A percentile compares a stretch with the other conserved stretches of the same genome.
phyloP scores from a whole-genome alignment of 2,797 vertebrate genomes.

The Gephyroberyx darwinii region DNA sequence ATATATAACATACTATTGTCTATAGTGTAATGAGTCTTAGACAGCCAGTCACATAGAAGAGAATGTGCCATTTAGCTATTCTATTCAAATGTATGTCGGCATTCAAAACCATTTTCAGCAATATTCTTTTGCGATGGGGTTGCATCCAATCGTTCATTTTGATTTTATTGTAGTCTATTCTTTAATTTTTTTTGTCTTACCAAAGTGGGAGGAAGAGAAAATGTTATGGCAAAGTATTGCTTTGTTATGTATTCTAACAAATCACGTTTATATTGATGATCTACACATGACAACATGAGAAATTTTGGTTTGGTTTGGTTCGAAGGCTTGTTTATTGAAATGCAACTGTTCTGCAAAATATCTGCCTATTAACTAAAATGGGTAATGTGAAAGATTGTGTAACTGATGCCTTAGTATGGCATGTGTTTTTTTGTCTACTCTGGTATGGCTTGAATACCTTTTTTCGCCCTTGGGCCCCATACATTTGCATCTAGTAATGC shows the following conservation, averaged over 20 bases:
- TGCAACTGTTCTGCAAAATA: not conserved
- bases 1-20: too few species aligned
- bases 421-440: conserved; percentile 1
- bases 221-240: too few species aligned
- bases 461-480: not conserved
- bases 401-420: not conserved
- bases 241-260: not conserved
- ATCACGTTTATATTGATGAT: not conserved
- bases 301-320: not conserved
- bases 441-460: not conserved
- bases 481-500: not conserved
- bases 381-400: not conserved
- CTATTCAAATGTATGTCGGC: not conserved
- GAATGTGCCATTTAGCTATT: not conserved
- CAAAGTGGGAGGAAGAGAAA: too few species aligned
- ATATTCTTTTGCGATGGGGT: too few species aligned
- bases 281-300: not conserved
- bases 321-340: not conserved
- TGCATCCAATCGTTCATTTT: too few species aligned
- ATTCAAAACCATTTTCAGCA: not conserved
- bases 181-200: too few species aligned
- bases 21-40: too few species aligned
- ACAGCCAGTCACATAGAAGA: not conserved
- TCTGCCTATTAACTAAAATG: not conserved
- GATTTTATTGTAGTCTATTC: too few species aligned